Evolutionary conservation across 2,888 invertebrate species (phyloP), one percentile per base, ranked within the genome.

Genomic region (Ischnus inquisitorius): DNA sequence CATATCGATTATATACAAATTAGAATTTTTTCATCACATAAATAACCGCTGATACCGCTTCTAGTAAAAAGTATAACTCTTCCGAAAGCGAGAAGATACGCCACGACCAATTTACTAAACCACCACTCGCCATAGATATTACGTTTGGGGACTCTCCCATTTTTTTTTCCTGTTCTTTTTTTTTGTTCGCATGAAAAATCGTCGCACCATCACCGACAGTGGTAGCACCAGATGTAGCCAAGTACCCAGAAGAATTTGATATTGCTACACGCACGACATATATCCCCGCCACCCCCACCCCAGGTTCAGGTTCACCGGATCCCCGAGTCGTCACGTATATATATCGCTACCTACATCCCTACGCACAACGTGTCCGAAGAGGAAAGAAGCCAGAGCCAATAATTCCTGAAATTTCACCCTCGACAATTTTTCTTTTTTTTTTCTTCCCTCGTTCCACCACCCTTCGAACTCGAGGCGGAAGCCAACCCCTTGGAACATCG

Each of bases 241-340:
- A 83, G 83, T 79, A 76, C 71, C 79, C 71, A 64, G 71, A 81
- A 65, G 75, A 79, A 83, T 83, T 79, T 75, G 65, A 83, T 83
- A 79, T 76, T 62, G 71, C 71, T 60, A 69, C 75, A 67, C 79
- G 79, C 75, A 65, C 71, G 46, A 62, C 16, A 75, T 39, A 71
- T 14, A 62, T n/a, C 48, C 51, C 54, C 41, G 39, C 67, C n/a
- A n/a, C 19, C 72, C 41, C 34, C 34, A 0, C 34, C 6, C 6
- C 34, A 34, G 51, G 10, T 22, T 19, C 54, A 14, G 67, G 46
- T 64, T 39, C 12, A 8, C 43, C 16, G 41, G 62, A 69, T 12
- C 46, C 68, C 34, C 39, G 16, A 16, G 64, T 39, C 69, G 65
- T 19, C 75, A 71, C 79, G 60, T 82, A 79, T 74, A 79, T 74